These are phyloP conservation scores for Aptenodytes patagonicus DNA, from an alignment of 2,113 vertebrate species.

Conservation along the genomic window DNA sequence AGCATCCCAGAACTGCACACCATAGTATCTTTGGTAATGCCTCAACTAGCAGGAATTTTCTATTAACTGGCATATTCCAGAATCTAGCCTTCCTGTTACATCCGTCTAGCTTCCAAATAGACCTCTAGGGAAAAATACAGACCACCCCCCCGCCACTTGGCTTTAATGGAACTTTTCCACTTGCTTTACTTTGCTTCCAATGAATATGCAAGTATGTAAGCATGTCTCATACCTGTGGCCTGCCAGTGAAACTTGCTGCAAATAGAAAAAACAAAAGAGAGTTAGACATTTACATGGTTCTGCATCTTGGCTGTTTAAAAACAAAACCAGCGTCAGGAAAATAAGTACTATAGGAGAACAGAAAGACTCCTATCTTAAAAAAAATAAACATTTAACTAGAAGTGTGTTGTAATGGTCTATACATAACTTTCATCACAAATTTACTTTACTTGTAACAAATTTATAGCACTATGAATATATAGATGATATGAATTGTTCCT, in stretches of 20 bases:
- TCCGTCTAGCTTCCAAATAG: neutral
- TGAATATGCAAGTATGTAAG: neutral
- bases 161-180: neutral
- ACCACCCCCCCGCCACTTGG: neutral
- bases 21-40: neutral
- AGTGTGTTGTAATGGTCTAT: neutral
- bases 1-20: neutral
- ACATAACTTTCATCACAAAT: neutral
- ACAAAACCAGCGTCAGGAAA: neutral
- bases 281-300: neutral
- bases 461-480: neutral
- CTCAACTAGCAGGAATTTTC: neutral
- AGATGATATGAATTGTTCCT: neutral
- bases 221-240: slow-evolving; percentile 72
- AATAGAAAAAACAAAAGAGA: slow-evolving; percentile 41
- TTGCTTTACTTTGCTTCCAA: neutral
- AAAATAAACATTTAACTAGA: neutral
- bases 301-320: neutral
- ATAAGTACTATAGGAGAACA: neutral
- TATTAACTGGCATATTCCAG: neutral
- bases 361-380: neutral
- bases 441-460: neutral
- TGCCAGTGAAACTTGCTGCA: slow-evolving; percentile 78
- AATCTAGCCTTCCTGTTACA: neutral
- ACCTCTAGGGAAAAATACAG: neutral